Evolutionary conservation across 1,140 invertebrate genomes (phyloP).

Genomic region (Babylonia areolata): DNA sequence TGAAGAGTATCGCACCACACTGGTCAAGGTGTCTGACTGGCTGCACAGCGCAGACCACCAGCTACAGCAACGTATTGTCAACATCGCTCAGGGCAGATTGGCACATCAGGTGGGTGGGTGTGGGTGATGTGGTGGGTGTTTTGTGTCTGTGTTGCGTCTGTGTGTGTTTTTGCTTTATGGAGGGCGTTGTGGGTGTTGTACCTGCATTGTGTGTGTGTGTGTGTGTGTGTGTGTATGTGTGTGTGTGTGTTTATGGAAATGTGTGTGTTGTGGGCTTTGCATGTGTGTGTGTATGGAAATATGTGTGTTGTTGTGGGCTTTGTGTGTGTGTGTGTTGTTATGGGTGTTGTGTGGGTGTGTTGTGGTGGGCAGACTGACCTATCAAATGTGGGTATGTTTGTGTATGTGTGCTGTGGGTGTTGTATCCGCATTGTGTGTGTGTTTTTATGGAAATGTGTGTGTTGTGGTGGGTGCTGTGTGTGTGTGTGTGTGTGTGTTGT

Average conservation of each 20-base stretch:
- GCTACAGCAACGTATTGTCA: constrained; percentile 59
- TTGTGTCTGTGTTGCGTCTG: too few species aligned
- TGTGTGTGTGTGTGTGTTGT: constrained; percentile 26
- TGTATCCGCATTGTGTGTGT: neutral
- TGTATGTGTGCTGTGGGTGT: neutral
- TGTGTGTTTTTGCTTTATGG: neutral
- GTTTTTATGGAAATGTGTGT: constrained; percentile 6
- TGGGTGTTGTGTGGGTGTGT: neutral
- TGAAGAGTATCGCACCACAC: constrained; percentile 50
- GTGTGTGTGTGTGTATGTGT: neutral
- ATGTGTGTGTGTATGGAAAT: neutral
- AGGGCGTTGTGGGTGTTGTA: neutral
- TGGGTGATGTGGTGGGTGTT: too few species aligned
- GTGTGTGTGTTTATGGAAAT: neutral
- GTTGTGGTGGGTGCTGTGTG: neutral
- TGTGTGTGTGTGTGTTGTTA: neutral
- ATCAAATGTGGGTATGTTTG: constrained; percentile 18
- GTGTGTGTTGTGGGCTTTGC: neutral
- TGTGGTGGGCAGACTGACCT: too few species aligned
- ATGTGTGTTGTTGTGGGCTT: too few species aligned
- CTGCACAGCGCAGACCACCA: constrained; percentile 57
- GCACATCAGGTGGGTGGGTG: constrained; percentile 64
- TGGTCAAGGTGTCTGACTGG: constrained; percentile 59
- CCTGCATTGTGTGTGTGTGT: neutral
- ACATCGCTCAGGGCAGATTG: constrained; percentile 54